Conservation (phyloP, 2,113 vertebrate species). For the Pleuronectes platessa region DNA sequence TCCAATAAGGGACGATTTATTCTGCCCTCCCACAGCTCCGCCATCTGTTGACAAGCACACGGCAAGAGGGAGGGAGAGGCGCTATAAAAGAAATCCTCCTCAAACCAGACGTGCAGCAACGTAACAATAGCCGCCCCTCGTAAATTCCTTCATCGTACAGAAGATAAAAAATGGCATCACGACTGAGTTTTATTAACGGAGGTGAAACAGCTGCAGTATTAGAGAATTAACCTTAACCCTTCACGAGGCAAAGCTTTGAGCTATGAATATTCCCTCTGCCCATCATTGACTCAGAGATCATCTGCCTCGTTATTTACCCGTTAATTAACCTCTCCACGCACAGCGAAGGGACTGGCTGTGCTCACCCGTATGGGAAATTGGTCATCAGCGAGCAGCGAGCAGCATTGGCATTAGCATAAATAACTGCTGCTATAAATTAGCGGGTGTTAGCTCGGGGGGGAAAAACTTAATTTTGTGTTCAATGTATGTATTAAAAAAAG, state of each 20-base stretch:
- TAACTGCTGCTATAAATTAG: conserved; percentile 34
- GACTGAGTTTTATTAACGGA: conserved; percentile 54
- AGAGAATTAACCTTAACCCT: conserved; percentile 59
- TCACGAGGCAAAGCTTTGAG: conserved; percentile 46
- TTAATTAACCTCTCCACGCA: conserved; percentile 59
- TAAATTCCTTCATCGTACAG: conserved; percentile 74
- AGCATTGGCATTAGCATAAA: conserved; percentile 45
- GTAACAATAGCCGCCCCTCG: conserved; percentile 65
- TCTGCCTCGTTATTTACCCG: conserved; percentile 60
- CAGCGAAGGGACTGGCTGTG: conserved; percentile 35
- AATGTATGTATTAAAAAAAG: not conserved
- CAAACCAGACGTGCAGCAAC: conserved; percentile 63
- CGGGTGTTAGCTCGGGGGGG: not conserved
- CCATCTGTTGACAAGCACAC: conserved; percentile 73
- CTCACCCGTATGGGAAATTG: conserved; percentile 58
- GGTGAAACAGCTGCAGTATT: conserved; percentile 31
- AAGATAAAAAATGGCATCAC: conserved; percentile 65
- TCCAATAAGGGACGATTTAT: conserved; percentile 46
- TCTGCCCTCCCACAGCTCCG: conserved; percentile 45
- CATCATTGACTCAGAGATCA: conserved; percentile 60
- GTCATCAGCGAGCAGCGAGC: conserved; percentile 43
- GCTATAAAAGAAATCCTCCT: conserved; percentile 12
- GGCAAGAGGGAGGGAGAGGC: conserved; percentile 30
- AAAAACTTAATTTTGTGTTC: not conserved
- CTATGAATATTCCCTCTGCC: conserved; percentile 45